Base-by-base conservation (phyloP, 2,888 invertebrate species). In the Pseudococcus longispinus region DNA sequence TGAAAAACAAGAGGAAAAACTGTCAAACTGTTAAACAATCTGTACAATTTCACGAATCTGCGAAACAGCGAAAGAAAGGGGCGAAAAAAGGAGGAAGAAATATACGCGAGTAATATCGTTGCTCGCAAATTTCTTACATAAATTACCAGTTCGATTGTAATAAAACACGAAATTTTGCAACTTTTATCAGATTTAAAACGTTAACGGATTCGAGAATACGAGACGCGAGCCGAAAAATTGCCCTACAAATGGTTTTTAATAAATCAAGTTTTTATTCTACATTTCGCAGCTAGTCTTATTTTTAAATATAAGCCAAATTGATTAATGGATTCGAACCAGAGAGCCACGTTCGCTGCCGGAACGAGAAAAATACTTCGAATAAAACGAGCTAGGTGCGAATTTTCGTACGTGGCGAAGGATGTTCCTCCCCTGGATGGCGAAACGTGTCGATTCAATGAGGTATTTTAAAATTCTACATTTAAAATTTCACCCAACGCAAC, bases 111-210 rank as follows among this genome's bases (percentile, higher is more conserved):
- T 80, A 80, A 80, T 77, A 20, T 83, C 37, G 37, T 37, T 37
- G 37, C 9, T 37, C 20, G 83, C 51, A 83, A 84, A 84, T 84
- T 84, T 84, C 84, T 84, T 60, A 84, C 84, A 84, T 84, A 84
- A 84, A 84, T 84, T 84, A 84, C 32, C 84, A 29, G 51, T 84
- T 84, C 55, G 84, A 84, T 55, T 55, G 84, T 84, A 84, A 84
- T 84, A 84, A 84, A 84, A 84, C 84, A 84, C 60, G 84, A 84
- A 84, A 84, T 84, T 83, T 84, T 51, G 51, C 51, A 84, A 84
- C 29, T 37, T 84, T 84, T 84, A 84, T 84, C 84, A 32, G 84
- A 84, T 84, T 84, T 60, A 84, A 84, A 84, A 84, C 84, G 84
- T 55, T 84, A 60, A 84, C 51, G 84, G 26, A 26, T 44, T 60